Conservation (phyloP, 2,888 invertebrate species). For the Pseudolycoriella hygida region DNA sequence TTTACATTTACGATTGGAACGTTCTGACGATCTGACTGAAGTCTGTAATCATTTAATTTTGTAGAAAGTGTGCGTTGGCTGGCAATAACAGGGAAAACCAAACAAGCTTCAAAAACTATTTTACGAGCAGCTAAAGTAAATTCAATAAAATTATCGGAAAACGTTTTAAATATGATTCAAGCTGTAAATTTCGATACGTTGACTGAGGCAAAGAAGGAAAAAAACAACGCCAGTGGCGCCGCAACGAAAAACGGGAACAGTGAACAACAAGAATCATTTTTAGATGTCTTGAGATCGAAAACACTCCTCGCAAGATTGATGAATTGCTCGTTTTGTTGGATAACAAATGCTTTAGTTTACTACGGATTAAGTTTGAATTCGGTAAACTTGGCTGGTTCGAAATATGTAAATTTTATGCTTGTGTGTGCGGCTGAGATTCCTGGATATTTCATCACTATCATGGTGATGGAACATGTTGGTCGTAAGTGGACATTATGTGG, state of each 20-base stretch:
- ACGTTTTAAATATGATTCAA: constrained; percentile 12
- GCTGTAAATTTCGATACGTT: too few species aligned
- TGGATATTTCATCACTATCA: constrained; percentile 43
- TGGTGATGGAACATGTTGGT: constrained; percentile 44
- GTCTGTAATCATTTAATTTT: too few species aligned
- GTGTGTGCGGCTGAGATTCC: constrained; percentile 46
- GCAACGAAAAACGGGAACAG: too few species aligned
- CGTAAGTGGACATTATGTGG: constrained; percentile 42
- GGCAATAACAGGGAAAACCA: constrained; percentile 37
- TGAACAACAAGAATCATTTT: too few species aligned
- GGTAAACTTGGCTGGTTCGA: constrained; percentile 51
- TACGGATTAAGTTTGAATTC: constrained; percentile 66
- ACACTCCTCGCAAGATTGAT: constrained; percentile 24
- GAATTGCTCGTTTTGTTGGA: constrained; percentile 63
- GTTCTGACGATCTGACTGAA: too few species aligned
- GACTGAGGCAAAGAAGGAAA: too few species aligned
- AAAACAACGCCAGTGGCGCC: too few species aligned
- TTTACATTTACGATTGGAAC: too few species aligned
- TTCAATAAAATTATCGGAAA: constrained; percentile 20
- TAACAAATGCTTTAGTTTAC: constrained; percentile 60
- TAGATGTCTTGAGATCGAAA: constrained; percentile 6
- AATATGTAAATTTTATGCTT: constrained; percentile 54
- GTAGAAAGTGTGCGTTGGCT: constrained; percentile 68
- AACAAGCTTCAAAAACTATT: constrained; percentile 38
- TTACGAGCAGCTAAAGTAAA: constrained; percentile 41